These are phyloP conservation scores for Acrocephalus scirpaceus DNA, from an alignment of 2,797 vertebrate genomes.

Conservation along the genomic window DNA sequence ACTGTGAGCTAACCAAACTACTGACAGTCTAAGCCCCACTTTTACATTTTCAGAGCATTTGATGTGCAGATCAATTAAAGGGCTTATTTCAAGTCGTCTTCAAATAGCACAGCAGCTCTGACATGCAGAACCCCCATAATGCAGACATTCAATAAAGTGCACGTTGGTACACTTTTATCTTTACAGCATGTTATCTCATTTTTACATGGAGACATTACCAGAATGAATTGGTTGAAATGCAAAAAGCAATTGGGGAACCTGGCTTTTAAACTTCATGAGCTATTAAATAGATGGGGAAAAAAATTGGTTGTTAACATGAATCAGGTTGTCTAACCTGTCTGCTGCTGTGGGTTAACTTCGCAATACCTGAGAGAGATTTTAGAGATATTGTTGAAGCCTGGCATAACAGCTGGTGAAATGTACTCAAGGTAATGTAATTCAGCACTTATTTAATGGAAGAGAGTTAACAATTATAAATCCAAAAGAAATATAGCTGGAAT, in stretches of 20 bases:
- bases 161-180: background rate
- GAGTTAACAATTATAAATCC: background rate
- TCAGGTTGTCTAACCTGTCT: conserved; percentile 6
- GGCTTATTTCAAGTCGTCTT: background rate
- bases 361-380: background rate
- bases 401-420: background rate
- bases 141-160: background rate
- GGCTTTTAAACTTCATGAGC: conserved; percentile 14
- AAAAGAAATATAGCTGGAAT: background rate
- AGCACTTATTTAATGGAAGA: background rate
- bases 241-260: conserved; percentile 6
- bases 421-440: background rate
- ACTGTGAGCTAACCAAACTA: background rate
- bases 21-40: background rate
- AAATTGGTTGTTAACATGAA: background rate
- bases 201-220: background rate
- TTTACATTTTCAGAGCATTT: conserved; percentile 45
- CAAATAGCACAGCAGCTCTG: conserved; percentile 3
- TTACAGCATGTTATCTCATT: conserved; percentile 25
- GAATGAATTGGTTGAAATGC: conserved; percentile 12
- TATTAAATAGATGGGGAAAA: background rate
- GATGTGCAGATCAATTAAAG: conserved; percentile 37
- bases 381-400: background rate
- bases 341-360: background rate
- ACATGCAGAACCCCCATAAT: conserved; percentile 12